Evolutionary conservation across 2,797 vertebrate species (phyloP), one percentile per base, ranked within the genome.

Genomic region (Chloroceryle amazona): DNA sequence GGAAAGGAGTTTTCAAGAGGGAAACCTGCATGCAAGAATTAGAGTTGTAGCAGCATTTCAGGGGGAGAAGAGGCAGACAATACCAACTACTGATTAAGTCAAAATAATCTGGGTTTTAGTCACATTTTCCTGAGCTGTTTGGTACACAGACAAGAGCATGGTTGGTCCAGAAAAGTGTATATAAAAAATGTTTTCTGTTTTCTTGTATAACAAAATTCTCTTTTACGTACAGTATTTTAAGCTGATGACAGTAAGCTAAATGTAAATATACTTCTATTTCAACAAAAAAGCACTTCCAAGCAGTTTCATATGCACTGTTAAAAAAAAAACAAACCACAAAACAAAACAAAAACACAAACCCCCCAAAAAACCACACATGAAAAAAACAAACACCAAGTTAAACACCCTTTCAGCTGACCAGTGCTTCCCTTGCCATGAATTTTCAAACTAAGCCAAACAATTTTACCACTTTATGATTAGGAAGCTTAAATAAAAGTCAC

Each of bases 401-500:
- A 94, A 61, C 35, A 67, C 22, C 31, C 41, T 87, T 91, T 61
- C 73, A 84, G 71, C 63, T 51, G 58, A 22, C 19, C 10, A 2
- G 13, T 22, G 61, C 13, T 76, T 60, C 28, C 46, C 39, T 35
- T 51, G 18, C 58, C 47, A 29, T 6, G 39, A 81, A 81, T 90
- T 90, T 82, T 89, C 57, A 74, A n/a, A 46, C 65, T 88, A 74
- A 68, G 49, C 28, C 31, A 73, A 91, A 73, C 54, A 75, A 46
- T 3, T 2, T 35, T 70, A 87, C 62, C 57, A 42, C 9, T 84
- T 58, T 14, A 29, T 0, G 0, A 63, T 3, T 11, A 12, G 25
- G 25, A 94, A 91, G 21, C 62, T 90, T 63, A 88, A 81, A 87
- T 33, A 70, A 75, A 63, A 85, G 60, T 68, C 54, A 58, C 5